Percentiles rank a stretch among this genome's conserved stretches.
These are phyloP conservation scores for Rousettus madagascariensis DNA, from an alignment of 2,797 vertebrate species.

Conservation along the genomic window DNA sequence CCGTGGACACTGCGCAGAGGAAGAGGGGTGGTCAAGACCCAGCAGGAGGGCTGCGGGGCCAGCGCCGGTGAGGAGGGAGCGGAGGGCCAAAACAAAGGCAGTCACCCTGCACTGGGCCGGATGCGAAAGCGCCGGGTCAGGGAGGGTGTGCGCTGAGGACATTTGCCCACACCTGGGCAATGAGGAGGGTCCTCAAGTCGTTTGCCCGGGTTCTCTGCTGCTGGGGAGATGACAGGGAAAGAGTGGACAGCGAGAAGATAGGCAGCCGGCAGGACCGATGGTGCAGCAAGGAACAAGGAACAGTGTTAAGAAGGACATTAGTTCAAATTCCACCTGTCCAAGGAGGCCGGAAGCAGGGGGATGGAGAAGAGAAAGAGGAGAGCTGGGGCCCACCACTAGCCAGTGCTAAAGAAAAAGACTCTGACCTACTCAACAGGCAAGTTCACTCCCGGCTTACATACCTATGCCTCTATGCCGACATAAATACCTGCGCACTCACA, in stretches of 20 bases:
- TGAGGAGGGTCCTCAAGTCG: accelerated
- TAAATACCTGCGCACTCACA: neutral
- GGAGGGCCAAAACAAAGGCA: neutral
- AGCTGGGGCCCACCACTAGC: neutral
- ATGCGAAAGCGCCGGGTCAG: neutral
- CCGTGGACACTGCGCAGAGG: slow-evolving; percentile 90
- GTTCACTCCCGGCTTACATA: neutral
- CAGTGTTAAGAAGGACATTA: neutral
- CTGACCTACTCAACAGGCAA: neutral
- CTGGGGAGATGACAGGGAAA: accelerated
- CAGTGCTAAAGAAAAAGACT: neutral
- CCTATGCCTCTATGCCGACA: neutral
- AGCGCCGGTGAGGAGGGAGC: neutral
- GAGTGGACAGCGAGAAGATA: too few relatives aligned
- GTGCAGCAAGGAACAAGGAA: neutral
- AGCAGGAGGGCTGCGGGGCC: neutral
- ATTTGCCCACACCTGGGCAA: neutral
- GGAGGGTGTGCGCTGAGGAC: neutral
- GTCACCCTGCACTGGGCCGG: neutral
- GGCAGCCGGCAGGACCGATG: neutral
- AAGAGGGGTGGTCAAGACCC: slow-evolving; percentile 55
- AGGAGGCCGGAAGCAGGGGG: neutral
- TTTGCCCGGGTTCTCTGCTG: neutral
- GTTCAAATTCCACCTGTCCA: neutral
- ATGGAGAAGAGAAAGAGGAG: neutral